Percentiles rank a stretch among this genome's conserved stretches.
phyloP scores from a whole-genome alignment of 1,140 invertebrate genomes.

The Microplitis demolitor region DNA sequence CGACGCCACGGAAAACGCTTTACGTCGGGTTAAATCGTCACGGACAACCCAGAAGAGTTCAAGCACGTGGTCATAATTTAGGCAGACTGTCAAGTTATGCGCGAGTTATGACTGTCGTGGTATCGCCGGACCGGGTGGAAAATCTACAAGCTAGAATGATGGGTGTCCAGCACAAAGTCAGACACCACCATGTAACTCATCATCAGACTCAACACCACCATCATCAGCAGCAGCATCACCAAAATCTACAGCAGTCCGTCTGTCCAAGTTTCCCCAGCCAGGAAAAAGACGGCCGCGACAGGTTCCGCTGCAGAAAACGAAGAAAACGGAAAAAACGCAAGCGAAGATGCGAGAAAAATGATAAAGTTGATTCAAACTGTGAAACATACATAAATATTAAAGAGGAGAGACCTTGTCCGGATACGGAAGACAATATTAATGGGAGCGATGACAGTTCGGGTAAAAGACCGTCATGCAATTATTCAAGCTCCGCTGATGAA shows the following conservation, averaged over 20 bases:
- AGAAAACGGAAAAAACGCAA: slow-evolving; percentile 52
- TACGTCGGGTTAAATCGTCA: slow-evolving; percentile 77
- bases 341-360: slow-evolving; percentile 41
- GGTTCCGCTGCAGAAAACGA: slow-evolving; percentile 47
- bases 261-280: slow-evolving; percentile 41
- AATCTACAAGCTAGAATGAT: slow-evolving; percentile 47
- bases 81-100: slow-evolving; percentile 76
- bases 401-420: background rate
- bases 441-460: slow-evolving; percentile 28
- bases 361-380: slow-evolving; percentile 41
- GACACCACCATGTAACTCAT: slow-evolving; percentile 44
- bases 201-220: slow-evolving; percentile 22
- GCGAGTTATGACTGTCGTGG: slow-evolving; percentile 69
- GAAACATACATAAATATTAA: slow-evolving; percentile 13
- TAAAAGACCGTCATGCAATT: slow-evolving; percentile 51
- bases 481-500: slow-evolving; percentile 42
- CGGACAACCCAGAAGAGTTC: slow-evolving; percentile 72
- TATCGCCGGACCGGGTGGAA: slow-evolving; percentile 60
- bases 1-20: slow-evolving; percentile 70
- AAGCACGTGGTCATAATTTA: slow-evolving; percentile 70
- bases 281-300: slow-evolving; percentile 47
- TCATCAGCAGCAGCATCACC: slow-evolving; percentile 36
- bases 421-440: background rate
- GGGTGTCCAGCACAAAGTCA: slow-evolving; percentile 46
- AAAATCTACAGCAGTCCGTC: slow-evolving; percentile 39